phyloP scores from a whole-genome alignment of 2,113 vertebrate species.

The Furnarius figulus region DNA sequence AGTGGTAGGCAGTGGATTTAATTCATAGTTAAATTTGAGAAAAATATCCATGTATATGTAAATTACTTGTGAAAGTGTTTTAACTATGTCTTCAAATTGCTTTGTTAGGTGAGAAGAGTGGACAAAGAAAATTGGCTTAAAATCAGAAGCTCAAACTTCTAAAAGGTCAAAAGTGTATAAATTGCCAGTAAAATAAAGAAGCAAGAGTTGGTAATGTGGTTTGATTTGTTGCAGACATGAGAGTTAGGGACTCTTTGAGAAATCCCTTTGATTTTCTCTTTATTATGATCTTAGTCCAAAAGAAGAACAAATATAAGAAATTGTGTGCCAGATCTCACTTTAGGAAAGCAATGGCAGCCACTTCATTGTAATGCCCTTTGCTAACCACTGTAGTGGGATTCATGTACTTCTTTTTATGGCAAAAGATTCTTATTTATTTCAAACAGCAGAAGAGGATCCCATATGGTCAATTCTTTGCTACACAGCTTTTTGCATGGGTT shows the following conservation, averaged over 20 bases:
- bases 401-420: neutral
- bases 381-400: neutral
- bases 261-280: neutral
- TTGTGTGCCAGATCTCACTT: neutral
- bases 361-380: neutral
- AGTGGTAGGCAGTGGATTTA: neutral
- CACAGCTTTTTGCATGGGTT: slow-evolving; percentile 9
- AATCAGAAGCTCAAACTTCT: neutral
- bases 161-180: neutral
- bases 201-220: neutral
- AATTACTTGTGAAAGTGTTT: neutral
- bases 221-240: neutral
- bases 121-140: neutral
- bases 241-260: neutral
- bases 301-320: neutral
- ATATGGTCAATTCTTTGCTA: neutral
- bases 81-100: neutral
- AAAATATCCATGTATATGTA: neutral
- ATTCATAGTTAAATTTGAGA: neutral
- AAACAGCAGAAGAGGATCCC: neutral
- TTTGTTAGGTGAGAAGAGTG: neutral
- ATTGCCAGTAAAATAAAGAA: neutral
- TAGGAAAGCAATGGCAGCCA: neutral
- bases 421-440: neutral
- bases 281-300: neutral